These are phyloP conservation scores for Oxyura jamaicensis DNA, from an alignment of 2,113 vertebrate species.

Conservation along the genomic window DNA sequence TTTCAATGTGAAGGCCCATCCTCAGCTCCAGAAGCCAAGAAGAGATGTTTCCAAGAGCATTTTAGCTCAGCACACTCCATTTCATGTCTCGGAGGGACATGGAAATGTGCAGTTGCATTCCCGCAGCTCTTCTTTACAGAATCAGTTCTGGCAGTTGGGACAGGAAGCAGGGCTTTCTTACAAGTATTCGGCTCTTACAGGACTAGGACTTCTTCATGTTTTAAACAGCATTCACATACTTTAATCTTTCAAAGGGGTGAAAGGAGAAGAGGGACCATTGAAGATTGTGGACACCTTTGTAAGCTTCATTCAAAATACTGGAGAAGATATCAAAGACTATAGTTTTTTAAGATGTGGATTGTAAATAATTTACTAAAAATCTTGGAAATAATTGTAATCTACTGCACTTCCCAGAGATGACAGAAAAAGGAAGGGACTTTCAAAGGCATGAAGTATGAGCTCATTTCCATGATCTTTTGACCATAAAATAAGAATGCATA, in stretches of 20 bases:
- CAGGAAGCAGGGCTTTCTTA: background rate
- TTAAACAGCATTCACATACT: background rate
- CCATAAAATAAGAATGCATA: slow-evolving; percentile 8
- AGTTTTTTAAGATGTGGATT: background rate
- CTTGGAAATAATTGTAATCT: slow-evolving; percentile 5
- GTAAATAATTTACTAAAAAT: slow-evolving; percentile 20
- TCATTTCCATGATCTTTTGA: slow-evolving; percentile 36
- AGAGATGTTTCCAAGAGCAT: background rate
- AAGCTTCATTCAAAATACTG: background rate
- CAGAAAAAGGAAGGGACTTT: slow-evolving; percentile 5
- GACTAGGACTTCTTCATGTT: background rate
- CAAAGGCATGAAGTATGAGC: slow-evolving; percentile 1
- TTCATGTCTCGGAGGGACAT: background rate
- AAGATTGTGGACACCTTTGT: background rate
- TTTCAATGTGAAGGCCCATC: background rate
- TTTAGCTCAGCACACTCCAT: background rate
- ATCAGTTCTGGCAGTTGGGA: background rate
- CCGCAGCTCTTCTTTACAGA: background rate
- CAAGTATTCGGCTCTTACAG: background rate
- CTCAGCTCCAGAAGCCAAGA: background rate
- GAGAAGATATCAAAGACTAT: background rate
- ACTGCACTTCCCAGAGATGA: slow-evolving; percentile 5
- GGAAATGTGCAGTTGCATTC: background rate
- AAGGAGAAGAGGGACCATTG: background rate
- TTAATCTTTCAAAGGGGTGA: background rate